These are phyloP conservation scores for Cantharis flavilabris DNA, from an alignment of 2,888 invertebrate species.

Conservation along the genomic window DNA sequence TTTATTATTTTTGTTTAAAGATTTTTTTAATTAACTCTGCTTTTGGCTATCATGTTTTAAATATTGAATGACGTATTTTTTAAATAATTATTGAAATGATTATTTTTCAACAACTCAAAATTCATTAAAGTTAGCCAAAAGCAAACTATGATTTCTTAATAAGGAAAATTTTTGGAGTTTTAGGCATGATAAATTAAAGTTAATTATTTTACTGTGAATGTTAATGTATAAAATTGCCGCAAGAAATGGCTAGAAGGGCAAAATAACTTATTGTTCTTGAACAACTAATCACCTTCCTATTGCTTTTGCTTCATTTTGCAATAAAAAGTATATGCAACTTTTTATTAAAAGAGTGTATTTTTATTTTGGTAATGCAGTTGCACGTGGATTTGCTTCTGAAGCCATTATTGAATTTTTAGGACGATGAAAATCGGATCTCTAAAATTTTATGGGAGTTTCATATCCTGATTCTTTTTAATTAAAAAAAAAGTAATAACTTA, in stretches of 20 bases:
- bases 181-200: neutral
- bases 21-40: neutral
- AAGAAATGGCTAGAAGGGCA: neutral
- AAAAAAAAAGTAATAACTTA: neutral
- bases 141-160: neutral
- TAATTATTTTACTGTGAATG: neutral
- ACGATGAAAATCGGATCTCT: too few species aligned
- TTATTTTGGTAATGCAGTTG: neutral
- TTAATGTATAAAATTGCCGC: neutral
- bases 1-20: neutral
- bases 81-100: neutral
- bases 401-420: too few species aligned
- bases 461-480: neutral
- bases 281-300: neutral
- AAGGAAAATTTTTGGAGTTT: neutral
- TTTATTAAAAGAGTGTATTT: neutral
- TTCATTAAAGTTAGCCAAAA: neutral
- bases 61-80: neutral
- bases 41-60: neutral
- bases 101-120: neutral
- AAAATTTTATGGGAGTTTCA: neutral
- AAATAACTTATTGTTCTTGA: neutral
- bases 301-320: neutral
- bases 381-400: neutral
- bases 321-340: neutral